Evolutionary conservation across 92 coral and sea anemone species (phyloP).

Genomic region (Meandrina meandrites): DNA sequence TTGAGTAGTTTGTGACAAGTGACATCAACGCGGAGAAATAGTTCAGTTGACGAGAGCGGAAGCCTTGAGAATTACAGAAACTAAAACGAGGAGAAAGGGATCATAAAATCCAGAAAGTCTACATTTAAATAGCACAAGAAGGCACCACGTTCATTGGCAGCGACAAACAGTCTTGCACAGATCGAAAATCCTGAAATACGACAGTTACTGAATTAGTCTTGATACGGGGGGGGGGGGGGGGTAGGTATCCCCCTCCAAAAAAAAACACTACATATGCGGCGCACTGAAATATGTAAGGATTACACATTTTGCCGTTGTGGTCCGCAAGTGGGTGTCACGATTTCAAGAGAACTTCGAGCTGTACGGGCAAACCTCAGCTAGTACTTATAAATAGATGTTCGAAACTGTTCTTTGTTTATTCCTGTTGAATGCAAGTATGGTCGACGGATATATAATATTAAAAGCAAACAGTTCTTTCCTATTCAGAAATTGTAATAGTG

Average conservation of each 20-base stretch:
- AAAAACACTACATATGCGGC: background rate
- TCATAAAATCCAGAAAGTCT: background rate
- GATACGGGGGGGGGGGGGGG: background rate
- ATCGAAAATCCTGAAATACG: background rate
- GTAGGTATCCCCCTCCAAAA: background rate
- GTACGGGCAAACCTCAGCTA: too few relatives aligned
- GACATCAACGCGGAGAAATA: background rate
- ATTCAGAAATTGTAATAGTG: background rate
- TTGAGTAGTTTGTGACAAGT: constrained; percentile 20
- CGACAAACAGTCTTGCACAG: background rate
- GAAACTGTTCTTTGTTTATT: background rate
- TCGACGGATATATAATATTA: background rate
- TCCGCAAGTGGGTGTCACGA: background rate
- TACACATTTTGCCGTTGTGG: background rate
- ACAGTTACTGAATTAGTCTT: background rate
- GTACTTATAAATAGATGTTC: background rate
- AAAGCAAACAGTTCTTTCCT: background rate
- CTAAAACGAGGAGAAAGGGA: background rate
- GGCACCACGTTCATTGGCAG: background rate
- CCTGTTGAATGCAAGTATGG: background rate
- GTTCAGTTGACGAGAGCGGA: background rate
- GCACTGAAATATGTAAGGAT: background rate
- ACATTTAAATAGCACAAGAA: background rate
- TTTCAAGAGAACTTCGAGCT: too few relatives aligned
- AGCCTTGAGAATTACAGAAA: background rate